Evolutionary conservation across 2,113 vertebrate genomes (phyloP), one percentile per base, ranked within the genome.

Genomic region (Ceyx melanurus): DNA sequence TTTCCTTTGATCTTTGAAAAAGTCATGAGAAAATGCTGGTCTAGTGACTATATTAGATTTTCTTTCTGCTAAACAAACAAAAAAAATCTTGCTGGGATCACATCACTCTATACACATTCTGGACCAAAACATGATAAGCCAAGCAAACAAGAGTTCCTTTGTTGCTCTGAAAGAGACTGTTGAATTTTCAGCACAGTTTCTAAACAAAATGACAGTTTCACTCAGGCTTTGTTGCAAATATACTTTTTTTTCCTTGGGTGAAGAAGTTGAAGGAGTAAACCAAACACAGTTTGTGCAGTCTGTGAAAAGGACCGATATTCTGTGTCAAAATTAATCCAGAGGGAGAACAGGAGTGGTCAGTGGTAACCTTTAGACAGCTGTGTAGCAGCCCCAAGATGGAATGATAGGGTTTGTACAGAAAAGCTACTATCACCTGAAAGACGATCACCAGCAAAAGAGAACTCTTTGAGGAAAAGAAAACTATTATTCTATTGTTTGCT

Each of bases 1-100:
- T 86, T 79, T 96, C 94, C 97, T 98, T 98, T 98, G 98, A 98
- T 98, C 96, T 98, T 94, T 92, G 89, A 94, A 96, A 97, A 97
- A 97, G 96, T 74, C 84, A 67, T 96, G 94, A 95, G 94, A 97
- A 96, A 95, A 93, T 95, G 81, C 95, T 97, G 85, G n/a, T 94
- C 89, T 94, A 88, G 88, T 95, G 91, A 97, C 93, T 96, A 77
- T 93, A 97, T 92, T 93, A 87, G 94, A 88, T 94, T 96, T 95
- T 97, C 96, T 90, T 95, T 92, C 92, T 96, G 75, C 71, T 95
- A 95, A 97, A 91, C 94, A 96, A 97, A 97, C 96, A 97, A 96
- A 97, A 96, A 88, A 88, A 97, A 85, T 96, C 97, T 95, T 96
- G 84, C 96, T 94, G 93, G 96, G 97, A 97, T 98, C 96, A 97